Conservation (phyloP, 2,888 invertebrate genomes). For the Aphrophora alni region DNA sequence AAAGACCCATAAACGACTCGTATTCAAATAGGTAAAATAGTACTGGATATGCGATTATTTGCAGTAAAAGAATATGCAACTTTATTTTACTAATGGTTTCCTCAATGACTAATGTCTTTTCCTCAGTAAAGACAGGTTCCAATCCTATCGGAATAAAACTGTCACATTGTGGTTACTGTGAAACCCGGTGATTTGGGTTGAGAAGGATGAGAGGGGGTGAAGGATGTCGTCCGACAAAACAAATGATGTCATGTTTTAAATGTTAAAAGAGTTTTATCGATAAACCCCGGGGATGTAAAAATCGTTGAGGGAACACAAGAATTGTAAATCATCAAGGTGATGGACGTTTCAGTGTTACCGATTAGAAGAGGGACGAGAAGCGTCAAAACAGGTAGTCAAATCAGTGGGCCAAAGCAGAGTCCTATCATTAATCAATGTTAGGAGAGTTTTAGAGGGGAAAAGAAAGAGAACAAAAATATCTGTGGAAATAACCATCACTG, state of each 20-base stretch:
- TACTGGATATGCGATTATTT: too few relatives aligned
- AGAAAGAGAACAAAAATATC: neutral
- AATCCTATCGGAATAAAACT: neutral
- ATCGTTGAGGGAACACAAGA: conserved; percentile 16
- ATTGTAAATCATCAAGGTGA: conserved; percentile 13
- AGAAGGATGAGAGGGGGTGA: neutral
- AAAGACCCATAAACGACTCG: too few relatives aligned
- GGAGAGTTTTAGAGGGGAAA: neutral
- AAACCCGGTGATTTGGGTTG: too few relatives aligned
- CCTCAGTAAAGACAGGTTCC: neutral
- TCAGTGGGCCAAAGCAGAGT: conserved; percentile 19
- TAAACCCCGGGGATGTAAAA: neutral
- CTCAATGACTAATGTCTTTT: neutral
- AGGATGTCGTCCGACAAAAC: neutral
- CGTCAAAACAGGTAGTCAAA: conserved; percentile 38
- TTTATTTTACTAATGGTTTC: too few relatives aligned
- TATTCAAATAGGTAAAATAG: too few relatives aligned
- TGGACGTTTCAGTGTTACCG: conserved; percentile 18
- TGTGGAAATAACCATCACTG: neutral
- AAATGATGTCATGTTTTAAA: conserved; percentile 24
- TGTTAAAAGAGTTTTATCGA: neutral
- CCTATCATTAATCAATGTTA: neutral
- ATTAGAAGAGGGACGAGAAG: conserved; percentile 22
- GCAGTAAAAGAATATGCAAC: too few relatives aligned
- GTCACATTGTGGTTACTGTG: neutral